phyloP scores from a whole-genome alignment of 2,113 vertebrate genomes.

The Leucoraja erinaceus region DNA sequence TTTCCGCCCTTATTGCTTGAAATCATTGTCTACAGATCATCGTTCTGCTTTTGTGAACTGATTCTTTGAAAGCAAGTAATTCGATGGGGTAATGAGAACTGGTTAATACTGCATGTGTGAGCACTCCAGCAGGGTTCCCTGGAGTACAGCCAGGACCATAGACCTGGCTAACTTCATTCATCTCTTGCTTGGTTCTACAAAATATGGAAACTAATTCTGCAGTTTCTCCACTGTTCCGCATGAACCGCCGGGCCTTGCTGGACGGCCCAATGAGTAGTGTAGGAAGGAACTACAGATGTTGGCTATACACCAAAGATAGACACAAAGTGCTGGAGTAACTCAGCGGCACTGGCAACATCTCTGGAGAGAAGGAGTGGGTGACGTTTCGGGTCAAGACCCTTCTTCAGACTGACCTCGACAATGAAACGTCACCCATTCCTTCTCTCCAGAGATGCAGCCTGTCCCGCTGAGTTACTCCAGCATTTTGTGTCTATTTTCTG shows the following conservation, averaged over 20 bases:
- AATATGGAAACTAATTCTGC: background rate
- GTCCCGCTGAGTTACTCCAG: too few species aligned
- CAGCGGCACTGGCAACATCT: too few species aligned
- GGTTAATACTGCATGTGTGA: background rate
- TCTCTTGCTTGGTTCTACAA: background rate
- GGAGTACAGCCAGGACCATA: background rate
- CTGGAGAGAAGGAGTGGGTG: too few species aligned
- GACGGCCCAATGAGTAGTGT: background rate
- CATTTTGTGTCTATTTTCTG: too few species aligned
- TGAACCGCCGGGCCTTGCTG: background rate
- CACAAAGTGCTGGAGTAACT: too few species aligned
- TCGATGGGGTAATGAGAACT: background rate
- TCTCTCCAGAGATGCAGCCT: too few species aligned
- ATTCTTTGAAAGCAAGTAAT: background rate
- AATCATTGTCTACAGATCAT: background rate
- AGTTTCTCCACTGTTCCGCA: background rate
- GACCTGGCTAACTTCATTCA: background rate
- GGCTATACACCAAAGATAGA: too few species aligned
- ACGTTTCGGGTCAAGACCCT: too few species aligned
- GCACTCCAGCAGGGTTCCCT: background rate
- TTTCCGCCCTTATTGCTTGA: background rate
- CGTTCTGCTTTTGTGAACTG: background rate
- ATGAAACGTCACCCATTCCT: too few species aligned
- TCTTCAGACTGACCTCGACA: too few species aligned
- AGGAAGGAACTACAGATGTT: too few species aligned